phyloP scores from a whole-genome alignment of 1,140 invertebrate genomes.

The Medauroidea extradentata region DNA sequence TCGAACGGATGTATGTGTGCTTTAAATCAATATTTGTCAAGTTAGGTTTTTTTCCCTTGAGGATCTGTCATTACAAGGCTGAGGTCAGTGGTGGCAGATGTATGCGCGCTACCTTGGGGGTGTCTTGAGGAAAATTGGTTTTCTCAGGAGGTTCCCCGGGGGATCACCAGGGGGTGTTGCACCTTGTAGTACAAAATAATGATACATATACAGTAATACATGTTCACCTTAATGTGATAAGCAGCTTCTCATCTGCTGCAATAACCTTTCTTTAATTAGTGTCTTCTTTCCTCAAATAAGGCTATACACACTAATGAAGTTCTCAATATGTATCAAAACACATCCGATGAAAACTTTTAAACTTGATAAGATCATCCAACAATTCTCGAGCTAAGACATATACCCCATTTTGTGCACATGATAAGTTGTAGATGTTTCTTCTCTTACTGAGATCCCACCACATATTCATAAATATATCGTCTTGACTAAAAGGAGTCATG shows the following conservation, averaged over 20 bases:
- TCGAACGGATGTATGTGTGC: background rate
- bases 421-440: background rate
- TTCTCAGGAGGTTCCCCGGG: too few relatives aligned
- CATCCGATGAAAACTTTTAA: background rate
- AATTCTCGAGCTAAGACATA: background rate
- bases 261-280: constrained; percentile 1
- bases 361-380: background rate
- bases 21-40: too few relatives aligned
- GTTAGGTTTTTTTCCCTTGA: too few relatives aligned
- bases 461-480: background rate
- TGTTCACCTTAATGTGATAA: background rate
- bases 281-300: background rate
- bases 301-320: background rate
- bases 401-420: background rate
- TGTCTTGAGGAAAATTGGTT: too few relatives aligned
- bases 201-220: background rate
- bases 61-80: too few relatives aligned
- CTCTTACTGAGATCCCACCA: background rate
- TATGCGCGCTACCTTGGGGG: too few relatives aligned
- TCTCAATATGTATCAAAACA: background rate
- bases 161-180: too few relatives aligned
- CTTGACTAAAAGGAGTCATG: background rate
- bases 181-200: background rate
- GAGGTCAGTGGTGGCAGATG: too few relatives aligned
- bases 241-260: background rate